Evolutionary conservation across 2,797 vertebrate genomes (phyloP).

Genomic region (Spondyliosoma cantharus): DNA sequence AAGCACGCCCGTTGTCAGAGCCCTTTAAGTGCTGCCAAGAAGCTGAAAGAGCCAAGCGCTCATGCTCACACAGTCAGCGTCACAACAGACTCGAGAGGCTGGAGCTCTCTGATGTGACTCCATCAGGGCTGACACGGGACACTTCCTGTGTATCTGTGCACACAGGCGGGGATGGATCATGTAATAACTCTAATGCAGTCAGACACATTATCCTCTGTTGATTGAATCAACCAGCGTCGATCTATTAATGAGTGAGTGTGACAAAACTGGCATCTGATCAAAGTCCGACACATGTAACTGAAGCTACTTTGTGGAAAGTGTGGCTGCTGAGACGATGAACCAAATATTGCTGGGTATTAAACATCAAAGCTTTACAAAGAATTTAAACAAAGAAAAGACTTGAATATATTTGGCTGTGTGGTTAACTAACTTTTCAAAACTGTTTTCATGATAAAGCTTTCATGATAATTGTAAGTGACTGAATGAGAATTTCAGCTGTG

Average conservation of each 20-base stretch:
- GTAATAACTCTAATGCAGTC: constrained; percentile 9
- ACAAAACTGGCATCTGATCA: background rate
- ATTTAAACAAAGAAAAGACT: background rate
- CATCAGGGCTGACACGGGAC: constrained; percentile 31
- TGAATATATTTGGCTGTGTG: background rate
- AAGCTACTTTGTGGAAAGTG: background rate
- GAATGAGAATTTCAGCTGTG: background rate
- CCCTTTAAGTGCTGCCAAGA: constrained; percentile 46
- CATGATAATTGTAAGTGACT: background rate
- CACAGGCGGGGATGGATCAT: constrained; percentile 10
- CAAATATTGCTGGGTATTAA: background rate
- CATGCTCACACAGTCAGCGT: constrained; percentile 50
- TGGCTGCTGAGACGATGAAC: constrained; percentile 8
- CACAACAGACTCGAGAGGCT: constrained; percentile 35
- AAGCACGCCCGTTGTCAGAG: constrained; percentile 28
- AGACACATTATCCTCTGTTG: constrained; percentile 1
- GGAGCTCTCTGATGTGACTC: constrained; percentile 46
- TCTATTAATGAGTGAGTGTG: background rate
- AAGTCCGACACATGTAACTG: background rate
- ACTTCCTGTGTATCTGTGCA: constrained; percentile 30
- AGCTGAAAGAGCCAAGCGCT: constrained; percentile 39
- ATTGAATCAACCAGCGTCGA: constrained; percentile 13
- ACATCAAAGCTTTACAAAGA: background rate
- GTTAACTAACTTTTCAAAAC: background rate
- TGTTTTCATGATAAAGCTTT: background rate